These are phyloP conservation scores for Lepidocolaptes lacrymiger DNA, from an alignment of 2,797 vertebrate species.

Conservation along the genomic window DNA sequence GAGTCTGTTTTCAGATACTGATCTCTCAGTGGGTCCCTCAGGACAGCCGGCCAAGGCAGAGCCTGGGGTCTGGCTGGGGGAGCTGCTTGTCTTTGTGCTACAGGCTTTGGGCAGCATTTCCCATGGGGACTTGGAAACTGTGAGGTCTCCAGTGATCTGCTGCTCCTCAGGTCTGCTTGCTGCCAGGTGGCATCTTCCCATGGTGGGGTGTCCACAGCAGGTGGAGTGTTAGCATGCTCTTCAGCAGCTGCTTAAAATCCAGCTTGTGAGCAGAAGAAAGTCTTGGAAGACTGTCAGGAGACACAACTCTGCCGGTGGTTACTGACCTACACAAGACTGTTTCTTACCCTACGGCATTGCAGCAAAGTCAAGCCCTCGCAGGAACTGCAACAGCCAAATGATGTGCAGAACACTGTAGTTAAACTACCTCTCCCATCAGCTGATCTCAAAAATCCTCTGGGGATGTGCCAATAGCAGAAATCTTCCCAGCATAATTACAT, in stretches of 20 bases:
- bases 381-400: not conserved
- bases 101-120: not conserved
- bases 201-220: not conserved
- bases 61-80: not conserved
- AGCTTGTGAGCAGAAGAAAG: not conserved
- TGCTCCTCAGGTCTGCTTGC: fast-evolving
- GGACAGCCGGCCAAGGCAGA: not conserved
- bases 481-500: not conserved
- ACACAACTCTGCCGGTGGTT: not conserved
- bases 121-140: fast-evolving
- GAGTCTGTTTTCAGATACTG: not conserved
- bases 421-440: not conserved
- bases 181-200: not conserved
- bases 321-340: fast-evolving
- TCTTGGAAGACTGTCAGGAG: not conserved
- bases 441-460: not conserved
- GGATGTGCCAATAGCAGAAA: not conserved
- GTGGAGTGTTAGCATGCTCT: not conserved
- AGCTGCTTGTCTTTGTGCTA: fast-evolving
- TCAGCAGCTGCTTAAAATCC: not conserved
- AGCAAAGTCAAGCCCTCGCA: not conserved
- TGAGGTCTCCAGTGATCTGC: fast-evolving
- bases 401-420: fast-evolving
- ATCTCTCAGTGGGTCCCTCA: not conserved
- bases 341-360: not conserved